These are phyloP conservation scores for Enteromius trimaculatus DNA, from an alignment of 2,797 vertebrate species.

Conservation along the genomic window DNA sequence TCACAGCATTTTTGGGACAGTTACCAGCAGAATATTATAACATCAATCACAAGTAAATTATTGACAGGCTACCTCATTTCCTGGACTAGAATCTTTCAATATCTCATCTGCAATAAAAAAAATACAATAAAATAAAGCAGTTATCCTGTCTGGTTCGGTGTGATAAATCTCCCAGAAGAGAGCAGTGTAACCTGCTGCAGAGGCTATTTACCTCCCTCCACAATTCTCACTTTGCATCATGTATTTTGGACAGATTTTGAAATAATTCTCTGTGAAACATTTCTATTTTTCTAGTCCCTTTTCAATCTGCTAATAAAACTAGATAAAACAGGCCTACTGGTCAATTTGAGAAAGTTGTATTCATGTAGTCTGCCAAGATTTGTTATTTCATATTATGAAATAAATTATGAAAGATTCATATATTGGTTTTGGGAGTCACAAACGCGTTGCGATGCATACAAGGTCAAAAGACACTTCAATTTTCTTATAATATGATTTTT, in stretches of 20 bases:
- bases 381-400: neutral
- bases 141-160: slow-evolving; percentile 46
- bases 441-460: neutral
- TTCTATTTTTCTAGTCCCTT: neutral
- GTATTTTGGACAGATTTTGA: slow-evolving; percentile 3
- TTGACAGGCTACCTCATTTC: neutral
- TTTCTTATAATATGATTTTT: too few species aligned
- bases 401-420: too few species aligned
- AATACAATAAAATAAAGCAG: neutral
- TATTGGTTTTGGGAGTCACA: too few species aligned
- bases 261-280: neutral
- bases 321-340: neutral
- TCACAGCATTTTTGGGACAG: neutral
- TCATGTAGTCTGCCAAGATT: neutral
- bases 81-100: neutral
- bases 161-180: slow-evolving; percentile 26
- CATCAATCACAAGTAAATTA: neutral
- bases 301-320: neutral
- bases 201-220: slow-evolving; percentile 12
- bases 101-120: neutral
- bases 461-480: too few species aligned
- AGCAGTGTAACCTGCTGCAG: slow-evolving; percentile 38
- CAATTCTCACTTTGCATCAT: slow-evolving; percentile 28
- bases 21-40: neutral
- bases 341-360: neutral